Base-by-base conservation (phyloP, 2,888 invertebrate species). In the Himalopsyche anomala region DNA sequence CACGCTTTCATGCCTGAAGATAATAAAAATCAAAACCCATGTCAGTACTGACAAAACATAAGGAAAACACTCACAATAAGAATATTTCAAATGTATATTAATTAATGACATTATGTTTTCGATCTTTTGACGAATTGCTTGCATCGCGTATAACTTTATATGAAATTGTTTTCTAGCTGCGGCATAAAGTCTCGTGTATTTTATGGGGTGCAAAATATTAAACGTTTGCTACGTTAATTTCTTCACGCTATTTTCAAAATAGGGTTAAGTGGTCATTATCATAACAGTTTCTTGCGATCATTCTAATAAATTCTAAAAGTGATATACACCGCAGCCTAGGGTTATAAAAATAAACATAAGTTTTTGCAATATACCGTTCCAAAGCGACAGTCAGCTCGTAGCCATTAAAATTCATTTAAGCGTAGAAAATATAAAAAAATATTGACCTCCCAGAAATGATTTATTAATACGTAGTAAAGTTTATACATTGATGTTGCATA, bases 161-260 rank as follows among this genome's bases (percentile, higher is more conserved):
- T 5, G 28, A 15, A 0, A 15, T 3, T 51, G 5, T 51, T 51
- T 51, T 51, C 4, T 5, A 15, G 15, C 51, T 51, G 51, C 51
- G 45, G 8, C 80, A 62, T 45, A 54, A 42, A 56, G 51, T 40
- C 81, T 42, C 56, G 56, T 45, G 17, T 45, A 84, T n/a, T 87
- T 87, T 86, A 84, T 79, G 51, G 86, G 86, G 84, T 87, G 86
- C 86, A 54, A 87, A 86, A 86, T 79, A 79, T 36, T 79, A 79
- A 83, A 81, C 82, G 45, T 83, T 83, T 62, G 83, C 83, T 40
- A 38, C 83, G 51, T 82, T 83, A 80, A 81, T 81, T 79, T 42
- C 81, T 84, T 83, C 81, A 84, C 86, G 83, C 80, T 19, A 45
- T 40, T 12, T 15, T 55, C n/a, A 28, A 55, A 42, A 83, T 45